Conservation (phyloP, 2,113 vertebrate species). For the Gila orcuttii region DNA sequence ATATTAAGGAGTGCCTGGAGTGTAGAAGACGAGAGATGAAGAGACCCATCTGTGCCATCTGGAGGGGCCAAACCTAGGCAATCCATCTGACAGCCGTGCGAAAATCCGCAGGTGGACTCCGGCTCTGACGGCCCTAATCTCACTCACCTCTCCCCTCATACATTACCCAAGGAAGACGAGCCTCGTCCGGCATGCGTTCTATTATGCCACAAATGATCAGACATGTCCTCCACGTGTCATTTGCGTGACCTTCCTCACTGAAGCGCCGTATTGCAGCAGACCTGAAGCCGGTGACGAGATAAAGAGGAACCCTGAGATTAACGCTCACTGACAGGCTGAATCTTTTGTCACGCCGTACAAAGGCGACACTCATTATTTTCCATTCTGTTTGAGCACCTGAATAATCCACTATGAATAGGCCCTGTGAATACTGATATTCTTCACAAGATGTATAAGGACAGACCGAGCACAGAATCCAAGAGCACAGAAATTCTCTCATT, state of each 20-base stretch:
- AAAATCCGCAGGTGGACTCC: constrained; percentile 22
- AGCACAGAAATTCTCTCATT: constrained; percentile 21
- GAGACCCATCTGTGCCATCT: constrained; percentile 50
- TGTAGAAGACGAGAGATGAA: constrained; percentile 23
- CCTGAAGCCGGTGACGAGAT: constrained; percentile 53
- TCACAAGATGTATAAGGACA: constrained; percentile 39
- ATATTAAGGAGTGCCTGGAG: constrained; percentile 41
- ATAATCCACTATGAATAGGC: constrained; percentile 63
- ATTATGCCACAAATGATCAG: constrained; percentile 61
- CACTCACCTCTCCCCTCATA: constrained; percentile 25
- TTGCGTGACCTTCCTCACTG: constrained; percentile 43
- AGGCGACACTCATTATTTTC: constrained; percentile 48
- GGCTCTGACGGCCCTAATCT: constrained; percentile 48
- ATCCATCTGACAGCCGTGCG: constrained; percentile 21
- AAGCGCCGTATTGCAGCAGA: constrained; percentile 55
- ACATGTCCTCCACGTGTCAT: constrained; percentile 43
- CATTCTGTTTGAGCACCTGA: constrained; percentile 58
- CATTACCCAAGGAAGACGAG: not conserved
- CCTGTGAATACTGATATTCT: constrained; percentile 64
- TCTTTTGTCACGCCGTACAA: constrained; percentile 62
- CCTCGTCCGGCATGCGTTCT: constrained; percentile 22
- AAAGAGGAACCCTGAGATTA: constrained; percentile 62
- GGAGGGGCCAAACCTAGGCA: constrained; percentile 21
- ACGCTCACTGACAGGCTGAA: constrained; percentile 58
- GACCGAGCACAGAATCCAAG: constrained; percentile 38